Percentiles rank a stretch among this genome's conserved stretches.
These are phyloP conservation scores for Lepidurus apus DNA, from an alignment of 1,140 invertebrate genomes.

Conservation along the genomic window DNA sequence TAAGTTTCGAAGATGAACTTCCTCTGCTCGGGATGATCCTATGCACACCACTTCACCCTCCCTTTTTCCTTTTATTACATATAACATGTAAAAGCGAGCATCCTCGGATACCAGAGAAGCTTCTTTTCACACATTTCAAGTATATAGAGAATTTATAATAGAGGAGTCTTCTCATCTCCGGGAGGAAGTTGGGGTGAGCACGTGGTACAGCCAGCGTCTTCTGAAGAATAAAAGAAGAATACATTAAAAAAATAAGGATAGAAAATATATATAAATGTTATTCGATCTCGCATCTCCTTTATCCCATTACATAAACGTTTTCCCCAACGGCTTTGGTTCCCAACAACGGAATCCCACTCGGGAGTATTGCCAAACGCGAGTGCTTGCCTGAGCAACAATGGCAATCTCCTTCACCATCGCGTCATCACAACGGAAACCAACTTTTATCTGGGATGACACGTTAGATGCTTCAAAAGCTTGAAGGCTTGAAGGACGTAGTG, in stretches of 20 bases:
- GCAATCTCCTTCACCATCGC: not conserved
- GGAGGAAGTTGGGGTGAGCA: not conserved
- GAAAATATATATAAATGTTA: no score
- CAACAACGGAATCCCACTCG: no score
- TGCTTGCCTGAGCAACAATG: not conserved
- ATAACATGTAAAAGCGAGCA: not conserved
- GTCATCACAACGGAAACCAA: not conserved
- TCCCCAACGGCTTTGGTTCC: no score
- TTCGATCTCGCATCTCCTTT: no score
- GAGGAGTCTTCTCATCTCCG: not conserved
- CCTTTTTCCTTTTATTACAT: not conserved
- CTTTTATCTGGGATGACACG: not conserved
- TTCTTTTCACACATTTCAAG: not conserved
- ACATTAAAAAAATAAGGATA: no score
- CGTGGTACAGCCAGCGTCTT: not conserved
- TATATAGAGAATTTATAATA: not conserved
- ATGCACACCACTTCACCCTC: constrained; percentile 12
- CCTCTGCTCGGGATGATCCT: constrained; percentile 8
- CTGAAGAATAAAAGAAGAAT: no score
- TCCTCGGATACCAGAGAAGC: not conserved
- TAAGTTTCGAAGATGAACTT: not conserved
- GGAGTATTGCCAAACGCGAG: not conserved
- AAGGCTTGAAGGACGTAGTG: not conserved
- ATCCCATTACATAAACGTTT: no score
- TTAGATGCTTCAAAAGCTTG: not conserved